phyloP scores from a whole-genome alignment of 2,797 vertebrate genomes.

The Distichodus sexfasciatus region DNA sequence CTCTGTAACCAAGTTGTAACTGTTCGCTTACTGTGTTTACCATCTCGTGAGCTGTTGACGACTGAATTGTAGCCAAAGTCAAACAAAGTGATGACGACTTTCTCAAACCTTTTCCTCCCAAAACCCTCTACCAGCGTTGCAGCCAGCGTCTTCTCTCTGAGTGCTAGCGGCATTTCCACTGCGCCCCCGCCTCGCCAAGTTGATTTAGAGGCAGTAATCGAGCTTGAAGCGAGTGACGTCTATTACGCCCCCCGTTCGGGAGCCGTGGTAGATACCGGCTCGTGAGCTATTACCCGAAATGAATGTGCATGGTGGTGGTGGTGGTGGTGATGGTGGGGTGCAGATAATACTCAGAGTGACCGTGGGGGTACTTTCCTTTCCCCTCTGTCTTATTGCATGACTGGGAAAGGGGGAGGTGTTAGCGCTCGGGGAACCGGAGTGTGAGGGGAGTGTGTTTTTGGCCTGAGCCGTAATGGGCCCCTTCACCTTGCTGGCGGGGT shows the following conservation, averaged over 20 bases:
- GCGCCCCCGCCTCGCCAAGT: slow-evolving; percentile 9
- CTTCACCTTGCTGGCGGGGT: slow-evolving; percentile 71
- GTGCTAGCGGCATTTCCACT: too few relatives aligned
- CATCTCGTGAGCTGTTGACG: too few relatives aligned
- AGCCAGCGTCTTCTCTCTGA: not conserved
- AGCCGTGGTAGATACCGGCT: slow-evolving; percentile 59
- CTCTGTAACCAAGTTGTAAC: too few relatives aligned
- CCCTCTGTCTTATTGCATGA: slow-evolving; percentile 51
- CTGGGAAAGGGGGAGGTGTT: too few relatives aligned
- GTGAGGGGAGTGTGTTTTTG: too few relatives aligned
- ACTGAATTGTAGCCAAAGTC: slow-evolving; percentile 48
- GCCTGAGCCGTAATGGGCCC: slow-evolving; percentile 64
- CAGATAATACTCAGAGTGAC: slow-evolving; percentile 13
- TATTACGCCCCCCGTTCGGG: not conserved
- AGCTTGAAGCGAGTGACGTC: not conserved
- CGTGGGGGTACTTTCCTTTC: slow-evolving; percentile 57
- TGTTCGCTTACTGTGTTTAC: too few relatives aligned
- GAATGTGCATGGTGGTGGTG: slow-evolving; percentile 36
- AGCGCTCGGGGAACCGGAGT: too few relatives aligned
- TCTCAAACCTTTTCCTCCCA: too few relatives aligned
- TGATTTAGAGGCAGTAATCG: slow-evolving; percentile 53
- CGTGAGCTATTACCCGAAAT: slow-evolving; percentile 57
- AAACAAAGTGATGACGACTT: slow-evolving; percentile 39
- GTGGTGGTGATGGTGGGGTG: not conserved
- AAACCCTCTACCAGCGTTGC: not conserved